Evolutionary conservation across 1,140 invertebrate genomes (phyloP), one percentile per base, ranked within the genome.

Genomic region (Araneus ventricosus): DNA sequence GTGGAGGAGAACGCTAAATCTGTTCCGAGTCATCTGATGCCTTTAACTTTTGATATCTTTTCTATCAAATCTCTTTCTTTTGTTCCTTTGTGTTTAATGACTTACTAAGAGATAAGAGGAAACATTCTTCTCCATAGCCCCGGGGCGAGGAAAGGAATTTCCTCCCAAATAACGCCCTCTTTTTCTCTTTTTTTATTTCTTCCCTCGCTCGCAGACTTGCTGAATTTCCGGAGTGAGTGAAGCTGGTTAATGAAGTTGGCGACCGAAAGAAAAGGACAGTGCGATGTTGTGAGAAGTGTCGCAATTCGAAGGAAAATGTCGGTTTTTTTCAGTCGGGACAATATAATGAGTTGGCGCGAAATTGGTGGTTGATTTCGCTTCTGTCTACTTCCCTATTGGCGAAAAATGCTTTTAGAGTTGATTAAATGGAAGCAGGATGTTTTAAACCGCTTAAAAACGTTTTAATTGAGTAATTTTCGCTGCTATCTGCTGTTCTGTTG

Each of bases 21-120:
- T 70, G 67, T 70, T 70, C 67, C 67, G 27, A 34, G 67, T 27
- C 61, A 63, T 63, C 5, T 63, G 27, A 24, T 8, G 63, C 67
- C 67, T 75, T 75, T 37, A 4, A 75, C 17, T 75, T 75, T 34
- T 75, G 67, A 75, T 75, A 75, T 75, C 67, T 75, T 22, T 75
- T 37, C 67, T 37, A 75, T 75, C 67, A 75, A 37, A 75, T 22
- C 67, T 70, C n/a, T 70, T 41, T 75, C 67, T 75, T 37, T 75
- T 75, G 67, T 75, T 75, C 67, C 34, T 75, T 75, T 75, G 67
- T 75, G 67, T 75, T 75, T 75, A 75, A 75, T 75, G 67, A 75
- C 67, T 75, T 75, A 75, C 27, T 75, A 22, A 75, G 70, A 75
- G 70, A 75, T 75, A 75, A 75, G 70, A 75, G 70, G 70, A 22